These are phyloP conservation scores for Euleptes europaea DNA, from an alignment of 2,113 vertebrate species.

Conservation along the genomic window DNA sequence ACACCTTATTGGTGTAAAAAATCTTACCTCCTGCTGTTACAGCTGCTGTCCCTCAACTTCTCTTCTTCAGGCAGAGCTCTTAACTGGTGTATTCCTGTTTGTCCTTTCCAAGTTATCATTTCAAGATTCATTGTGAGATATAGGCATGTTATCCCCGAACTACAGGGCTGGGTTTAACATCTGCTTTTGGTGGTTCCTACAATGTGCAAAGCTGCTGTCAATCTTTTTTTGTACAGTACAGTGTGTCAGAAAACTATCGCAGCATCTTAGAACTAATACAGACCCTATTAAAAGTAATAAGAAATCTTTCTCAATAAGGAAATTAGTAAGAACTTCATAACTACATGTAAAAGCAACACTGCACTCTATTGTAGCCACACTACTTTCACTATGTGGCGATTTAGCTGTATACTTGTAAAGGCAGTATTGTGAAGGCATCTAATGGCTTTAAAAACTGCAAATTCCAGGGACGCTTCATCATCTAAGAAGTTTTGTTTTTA, in stretches of 20 bases:
- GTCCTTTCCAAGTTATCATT: too few relatives aligned
- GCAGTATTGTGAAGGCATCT: neutral
- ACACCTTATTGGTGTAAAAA: too few relatives aligned
- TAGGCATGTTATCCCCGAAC: too few relatives aligned
- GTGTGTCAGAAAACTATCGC: neutral
- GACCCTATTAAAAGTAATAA: neutral
- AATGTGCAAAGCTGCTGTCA: too few relatives aligned
- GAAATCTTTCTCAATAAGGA: neutral
- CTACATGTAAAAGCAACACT: neutral
- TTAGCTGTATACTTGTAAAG: neutral
- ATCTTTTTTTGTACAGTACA: neutral
- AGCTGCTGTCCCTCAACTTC: too few relatives aligned
- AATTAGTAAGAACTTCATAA: too few relatives aligned
- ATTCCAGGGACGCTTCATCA: slow-evolving; percentile 8
- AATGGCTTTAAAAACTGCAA: slow-evolving; percentile 28
- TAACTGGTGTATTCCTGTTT: too few relatives aligned
- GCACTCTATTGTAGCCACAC: neutral
- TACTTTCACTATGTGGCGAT: neutral
- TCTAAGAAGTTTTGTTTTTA: slow-evolving; percentile 36
- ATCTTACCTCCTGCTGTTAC: too few relatives aligned
- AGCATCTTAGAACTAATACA: neutral
- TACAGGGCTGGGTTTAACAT: neutral
- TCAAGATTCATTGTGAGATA: too few relatives aligned
- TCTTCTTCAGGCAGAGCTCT: too few relatives aligned
- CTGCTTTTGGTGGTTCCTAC: neutral